phyloP scores from a whole-genome alignment of 2,888 invertebrate genomes.

The Agapetus fuscipes region DNA sequence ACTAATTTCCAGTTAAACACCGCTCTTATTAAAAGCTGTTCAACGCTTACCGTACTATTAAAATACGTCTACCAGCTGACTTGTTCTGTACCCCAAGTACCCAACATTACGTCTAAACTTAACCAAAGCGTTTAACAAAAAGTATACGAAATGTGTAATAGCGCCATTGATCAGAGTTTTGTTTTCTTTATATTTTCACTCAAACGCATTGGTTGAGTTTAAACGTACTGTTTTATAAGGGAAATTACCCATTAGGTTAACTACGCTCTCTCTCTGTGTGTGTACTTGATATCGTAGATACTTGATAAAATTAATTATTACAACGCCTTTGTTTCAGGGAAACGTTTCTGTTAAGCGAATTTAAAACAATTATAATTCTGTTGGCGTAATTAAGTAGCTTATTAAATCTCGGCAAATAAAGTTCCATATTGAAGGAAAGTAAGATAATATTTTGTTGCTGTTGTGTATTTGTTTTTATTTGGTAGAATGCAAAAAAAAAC shows the following conservation, averaged over 20 bases:
- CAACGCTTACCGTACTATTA: slow-evolving; percentile 1
- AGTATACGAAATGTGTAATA: too few species aligned
- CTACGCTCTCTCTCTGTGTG: slow-evolving; percentile 9
- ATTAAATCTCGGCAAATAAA: background rate
- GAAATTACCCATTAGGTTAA: slow-evolving; percentile 12
- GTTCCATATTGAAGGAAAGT: too few species aligned
- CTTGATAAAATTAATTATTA: slow-evolving; percentile 16
- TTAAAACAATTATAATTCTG: background rate
- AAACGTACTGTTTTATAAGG: slow-evolving; percentile 15
- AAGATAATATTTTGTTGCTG: too few species aligned
- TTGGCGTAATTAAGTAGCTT: background rate
- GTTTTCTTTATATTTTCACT: too few species aligned
- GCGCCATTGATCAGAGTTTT: too few species aligned
- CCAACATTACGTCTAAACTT: too few species aligned
- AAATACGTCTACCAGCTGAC: slow-evolving; percentile 10
- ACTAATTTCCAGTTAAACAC: too few species aligned
- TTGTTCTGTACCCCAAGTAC: too few species aligned
- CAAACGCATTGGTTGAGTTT: too few species aligned
- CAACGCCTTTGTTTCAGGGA: slow-evolving; percentile 10
- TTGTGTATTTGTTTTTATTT: too few species aligned
- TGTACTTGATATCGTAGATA: slow-evolving; percentile 14
- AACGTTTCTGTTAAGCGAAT: background rate
- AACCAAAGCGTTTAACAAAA: too few species aligned
- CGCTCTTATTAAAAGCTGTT: background rate
- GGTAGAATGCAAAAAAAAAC: too few species aligned